Percentiles rank a stretch among this genome's conserved stretches.
These are phyloP conservation scores for Metellina segmentata DNA, from an alignment of 2,888 invertebrate species.

Conservation along the genomic window DNA sequence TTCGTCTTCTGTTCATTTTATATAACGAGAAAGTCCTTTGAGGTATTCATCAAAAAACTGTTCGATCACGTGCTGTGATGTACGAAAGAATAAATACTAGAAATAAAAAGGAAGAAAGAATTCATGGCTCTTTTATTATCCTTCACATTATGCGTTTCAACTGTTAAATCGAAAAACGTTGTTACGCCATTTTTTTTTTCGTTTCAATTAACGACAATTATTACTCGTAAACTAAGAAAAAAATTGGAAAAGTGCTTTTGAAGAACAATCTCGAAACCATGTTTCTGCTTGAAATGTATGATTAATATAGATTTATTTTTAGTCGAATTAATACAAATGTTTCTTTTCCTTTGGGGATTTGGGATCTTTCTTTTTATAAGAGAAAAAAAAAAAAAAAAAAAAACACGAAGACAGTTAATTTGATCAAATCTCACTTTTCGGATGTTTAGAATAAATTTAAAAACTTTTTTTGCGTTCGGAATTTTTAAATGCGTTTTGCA, in stretches of 20 bases:
- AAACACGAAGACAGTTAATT: not conserved
- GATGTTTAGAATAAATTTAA: not conserved
- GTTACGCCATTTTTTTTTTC: not conserved
- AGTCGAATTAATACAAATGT: not conserved
- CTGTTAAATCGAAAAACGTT: not conserved
- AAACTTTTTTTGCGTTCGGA: no score
- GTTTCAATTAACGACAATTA: not conserved
- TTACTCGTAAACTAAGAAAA: no score
- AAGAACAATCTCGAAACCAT: no score
- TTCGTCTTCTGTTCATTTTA: not conserved
- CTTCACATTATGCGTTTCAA: not conserved
- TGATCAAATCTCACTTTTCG: not conserved
- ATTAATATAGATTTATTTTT: not conserved
- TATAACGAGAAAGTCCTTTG: not conserved
- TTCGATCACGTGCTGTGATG: not conserved
- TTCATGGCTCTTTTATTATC: not conserved
- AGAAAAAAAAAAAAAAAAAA: no score
- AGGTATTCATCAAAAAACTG: conserved; percentile 1
- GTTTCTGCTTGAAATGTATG: no score
- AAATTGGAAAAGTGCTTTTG: no score
- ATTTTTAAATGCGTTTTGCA: no score
- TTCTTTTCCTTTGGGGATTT: not conserved
- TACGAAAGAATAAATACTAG: not conserved
- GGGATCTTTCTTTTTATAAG: no score
- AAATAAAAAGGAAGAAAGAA: not conserved